These are phyloP conservation scores for Damaliscus lunatus DNA, from an alignment of 2,113 vertebrate species.

Conservation along the genomic window DNA sequence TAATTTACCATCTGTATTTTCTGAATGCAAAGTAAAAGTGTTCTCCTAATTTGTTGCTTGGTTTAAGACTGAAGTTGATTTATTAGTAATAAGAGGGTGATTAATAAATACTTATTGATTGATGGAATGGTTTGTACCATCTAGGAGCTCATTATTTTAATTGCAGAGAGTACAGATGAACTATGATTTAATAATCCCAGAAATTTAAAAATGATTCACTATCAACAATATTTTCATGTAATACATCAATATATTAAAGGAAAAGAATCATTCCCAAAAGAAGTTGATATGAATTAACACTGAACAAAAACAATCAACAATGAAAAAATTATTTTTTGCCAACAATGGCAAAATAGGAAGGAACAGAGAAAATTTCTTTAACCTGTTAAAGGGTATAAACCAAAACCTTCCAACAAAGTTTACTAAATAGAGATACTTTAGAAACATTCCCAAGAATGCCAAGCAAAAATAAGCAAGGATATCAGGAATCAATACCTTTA, in stretches of 20 bases:
- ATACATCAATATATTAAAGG: background rate
- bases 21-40: background rate
- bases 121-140: background rate
- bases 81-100: conserved; percentile 20
- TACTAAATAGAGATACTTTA: background rate
- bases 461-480: background rate
- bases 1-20: background rate
- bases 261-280: background rate
- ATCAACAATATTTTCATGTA: background rate
- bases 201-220: background rate
- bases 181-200: background rate
- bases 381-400: background rate
- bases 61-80: background rate
- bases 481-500: background rate
- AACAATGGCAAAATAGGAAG: background rate
- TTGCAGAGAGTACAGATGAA: background rate
- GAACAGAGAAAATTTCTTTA: background rate
- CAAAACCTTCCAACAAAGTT: background rate
- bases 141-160: conserved; percentile 3
- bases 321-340: background rate
- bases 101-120: conserved; percentile 35
- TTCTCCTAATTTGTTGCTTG: background rate
- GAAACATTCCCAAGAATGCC: background rate
- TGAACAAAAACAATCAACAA: background rate
- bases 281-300: background rate